These are phyloP conservation scores for Sycophila texana DNA, from an alignment of 2,888 invertebrate species.

Conservation along the genomic window DNA sequence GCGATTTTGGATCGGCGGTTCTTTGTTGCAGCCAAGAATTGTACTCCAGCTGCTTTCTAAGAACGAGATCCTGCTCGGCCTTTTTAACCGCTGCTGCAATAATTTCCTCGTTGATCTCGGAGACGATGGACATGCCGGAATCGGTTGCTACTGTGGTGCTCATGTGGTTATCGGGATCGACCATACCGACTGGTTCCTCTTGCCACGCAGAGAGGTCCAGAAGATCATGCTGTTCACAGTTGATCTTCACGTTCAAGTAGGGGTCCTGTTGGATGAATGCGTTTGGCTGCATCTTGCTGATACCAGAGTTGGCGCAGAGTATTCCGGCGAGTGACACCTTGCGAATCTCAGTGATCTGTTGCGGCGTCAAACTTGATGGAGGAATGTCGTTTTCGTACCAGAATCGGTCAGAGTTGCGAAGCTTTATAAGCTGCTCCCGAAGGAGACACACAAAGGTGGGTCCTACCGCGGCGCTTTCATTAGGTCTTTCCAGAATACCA, in stretches of 20 bases:
- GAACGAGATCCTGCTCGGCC: constrained; percentile 86
- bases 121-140: constrained; percentile 71
- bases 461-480: constrained; percentile 89
- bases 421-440: constrained; percentile 87
- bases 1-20: constrained; percentile 87
- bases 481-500: constrained; percentile 87
- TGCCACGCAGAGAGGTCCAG: constrained; percentile 85
- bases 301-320: constrained; percentile 85
- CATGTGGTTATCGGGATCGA: constrained; percentile 69
- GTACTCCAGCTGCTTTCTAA: constrained; percentile 87
- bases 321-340: constrained; percentile 88
- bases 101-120: constrained; percentile 84
- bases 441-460: constrained; percentile 92
- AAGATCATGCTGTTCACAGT: constrained; percentile 84
- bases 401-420: constrained; percentile 92
- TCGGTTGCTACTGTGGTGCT: constrained; percentile 4
- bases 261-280: constrained; percentile 91
- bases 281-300: constrained; percentile 87
- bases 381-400: constrained; percentile 97
- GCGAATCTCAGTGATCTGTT: constrained; percentile 88
- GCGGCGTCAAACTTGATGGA: constrained; percentile 86
- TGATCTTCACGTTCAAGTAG: constrained; percentile 85
- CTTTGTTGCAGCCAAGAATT: constrained; percentile 82
- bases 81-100: constrained; percentile 86
- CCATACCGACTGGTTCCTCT: constrained; percentile 75